Percentiles rank a stretch among this genome's conserved stretches.
These are phyloP conservation scores for Prorops nasuta DNA, from an alignment of 1,140 invertebrate genomes.

Conservation along the genomic window DNA sequence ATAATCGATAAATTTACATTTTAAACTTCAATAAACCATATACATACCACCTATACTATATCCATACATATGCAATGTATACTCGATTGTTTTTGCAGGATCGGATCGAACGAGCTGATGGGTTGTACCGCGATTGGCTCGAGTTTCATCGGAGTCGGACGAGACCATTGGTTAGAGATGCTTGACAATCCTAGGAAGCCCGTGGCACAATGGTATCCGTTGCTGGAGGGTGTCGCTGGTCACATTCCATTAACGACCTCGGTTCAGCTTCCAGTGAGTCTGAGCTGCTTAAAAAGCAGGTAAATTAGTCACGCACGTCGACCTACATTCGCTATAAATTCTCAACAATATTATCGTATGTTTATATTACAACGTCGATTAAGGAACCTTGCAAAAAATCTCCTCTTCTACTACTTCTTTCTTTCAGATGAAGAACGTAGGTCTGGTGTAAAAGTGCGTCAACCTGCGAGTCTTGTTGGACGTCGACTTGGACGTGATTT, in stretches of 20 bases:
- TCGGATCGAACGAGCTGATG: slow-evolving; percentile 84
- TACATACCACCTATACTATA: too few species aligned
- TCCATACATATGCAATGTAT: too few species aligned
- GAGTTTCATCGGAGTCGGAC: slow-evolving; percentile 73
- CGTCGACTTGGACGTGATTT: slow-evolving; percentile 25
- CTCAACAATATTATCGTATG: neutral
- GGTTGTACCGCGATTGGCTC: slow-evolving; percentile 80
- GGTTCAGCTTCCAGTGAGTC: slow-evolving; percentile 59
- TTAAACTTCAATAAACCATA: too few species aligned
- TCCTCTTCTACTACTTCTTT: neutral
- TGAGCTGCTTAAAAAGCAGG: slow-evolving; percentile 69
- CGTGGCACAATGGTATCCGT: slow-evolving; percentile 82
- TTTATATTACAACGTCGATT: too few species aligned
- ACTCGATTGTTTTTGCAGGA: slow-evolving; percentile 56
- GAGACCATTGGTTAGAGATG: slow-evolving; percentile 90
- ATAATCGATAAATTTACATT: too few species aligned
- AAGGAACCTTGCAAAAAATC: neutral
- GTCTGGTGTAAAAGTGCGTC: slow-evolving; percentile 1
- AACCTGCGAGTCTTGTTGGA: slow-evolving; percentile 22
- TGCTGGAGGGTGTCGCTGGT: slow-evolving; percentile 68
- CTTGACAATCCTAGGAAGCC: slow-evolving; percentile 80
- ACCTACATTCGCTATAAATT: neutral
- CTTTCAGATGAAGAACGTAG: slow-evolving; percentile 28
- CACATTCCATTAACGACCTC: slow-evolving; percentile 58
- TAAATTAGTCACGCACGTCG: too few species aligned